Conservation (phyloP, 2,797 vertebrate species). For the Amphiprion clarkii region DNA sequence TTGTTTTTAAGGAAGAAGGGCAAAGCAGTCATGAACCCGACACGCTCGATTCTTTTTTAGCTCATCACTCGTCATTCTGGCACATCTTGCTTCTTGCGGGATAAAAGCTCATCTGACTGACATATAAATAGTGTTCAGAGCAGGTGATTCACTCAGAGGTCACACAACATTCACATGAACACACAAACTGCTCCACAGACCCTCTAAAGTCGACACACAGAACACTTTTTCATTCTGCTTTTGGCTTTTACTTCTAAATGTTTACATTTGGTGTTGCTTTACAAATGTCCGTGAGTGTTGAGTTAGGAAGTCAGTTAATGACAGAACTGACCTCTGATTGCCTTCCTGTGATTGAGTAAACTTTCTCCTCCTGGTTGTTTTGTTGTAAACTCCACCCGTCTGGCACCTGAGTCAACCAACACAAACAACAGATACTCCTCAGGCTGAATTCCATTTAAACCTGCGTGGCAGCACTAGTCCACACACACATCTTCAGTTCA, state of each 20-base stretch:
- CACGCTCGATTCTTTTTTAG: too few species aligned
- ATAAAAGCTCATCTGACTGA: too few species aligned
- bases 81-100: too few species aligned
- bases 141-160: too few species aligned
- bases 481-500: not conserved
- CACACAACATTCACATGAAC: not conserved
- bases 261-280: not conserved
- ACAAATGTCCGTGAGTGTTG: not conserved
- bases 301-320: not conserved
- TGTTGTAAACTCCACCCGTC: constrained; percentile 26
- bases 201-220: not conserved
- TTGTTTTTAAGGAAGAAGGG: not conserved
- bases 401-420: constrained; percentile 21
- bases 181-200: not conserved
- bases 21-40: too few species aligned
- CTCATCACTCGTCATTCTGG: too few species aligned
- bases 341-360: not conserved
- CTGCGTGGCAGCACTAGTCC: not conserved
- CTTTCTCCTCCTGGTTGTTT: constrained; percentile 4
- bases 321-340: not conserved
- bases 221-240: not conserved
- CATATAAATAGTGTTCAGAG: too few species aligned
- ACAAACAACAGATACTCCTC: constrained; percentile 17
- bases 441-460: not conserved
- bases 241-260: not conserved